These are phyloP conservation scores for Rhea pennata DNA, from an alignment of 2,113 vertebrate species.

Conservation along the genomic window DNA sequence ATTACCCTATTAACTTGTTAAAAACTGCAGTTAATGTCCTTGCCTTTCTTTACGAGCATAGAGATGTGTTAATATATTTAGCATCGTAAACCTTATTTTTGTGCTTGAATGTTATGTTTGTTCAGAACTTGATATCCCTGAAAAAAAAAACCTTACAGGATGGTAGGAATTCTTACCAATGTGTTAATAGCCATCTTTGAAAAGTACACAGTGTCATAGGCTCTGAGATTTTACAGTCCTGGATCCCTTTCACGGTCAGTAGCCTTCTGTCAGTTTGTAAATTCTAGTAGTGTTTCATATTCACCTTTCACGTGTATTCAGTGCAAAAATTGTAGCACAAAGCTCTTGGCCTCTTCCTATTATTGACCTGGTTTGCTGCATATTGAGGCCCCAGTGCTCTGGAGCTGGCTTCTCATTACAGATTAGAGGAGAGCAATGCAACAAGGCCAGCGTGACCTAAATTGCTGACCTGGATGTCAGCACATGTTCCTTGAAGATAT, in stretches of 20 bases:
- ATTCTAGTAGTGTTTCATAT: not conserved
- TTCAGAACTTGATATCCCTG: not conserved
- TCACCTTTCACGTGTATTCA: not conserved
- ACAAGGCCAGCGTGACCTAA: not conserved
- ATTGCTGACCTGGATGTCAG: not conserved
- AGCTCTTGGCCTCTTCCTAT: not conserved
- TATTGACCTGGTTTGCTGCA: not conserved
- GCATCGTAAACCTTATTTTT: not conserved
- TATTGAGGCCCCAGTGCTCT: not conserved
- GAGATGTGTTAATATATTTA: not conserved
- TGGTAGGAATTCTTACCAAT: not conserved
- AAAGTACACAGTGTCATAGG: not conserved
- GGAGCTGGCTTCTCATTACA: not conserved
- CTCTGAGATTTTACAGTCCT: not conserved
- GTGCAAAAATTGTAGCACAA: rapidly evolving
- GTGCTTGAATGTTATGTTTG: not conserved
- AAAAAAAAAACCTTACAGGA: not conserved
- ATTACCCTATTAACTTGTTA: not conserved
- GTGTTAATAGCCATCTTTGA: not conserved
- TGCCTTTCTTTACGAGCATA: not conserved
- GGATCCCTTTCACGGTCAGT: not conserved
- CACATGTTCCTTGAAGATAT: not conserved
- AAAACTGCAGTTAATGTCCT: not conserved
- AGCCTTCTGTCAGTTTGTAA: not conserved
- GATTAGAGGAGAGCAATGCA: not conserved